Percentiles rank a stretch among this genome's conserved stretches.
phyloP scores from a whole-genome alignment of 2,797 vertebrate species.

The Pachyuromys duprasi region DNA sequence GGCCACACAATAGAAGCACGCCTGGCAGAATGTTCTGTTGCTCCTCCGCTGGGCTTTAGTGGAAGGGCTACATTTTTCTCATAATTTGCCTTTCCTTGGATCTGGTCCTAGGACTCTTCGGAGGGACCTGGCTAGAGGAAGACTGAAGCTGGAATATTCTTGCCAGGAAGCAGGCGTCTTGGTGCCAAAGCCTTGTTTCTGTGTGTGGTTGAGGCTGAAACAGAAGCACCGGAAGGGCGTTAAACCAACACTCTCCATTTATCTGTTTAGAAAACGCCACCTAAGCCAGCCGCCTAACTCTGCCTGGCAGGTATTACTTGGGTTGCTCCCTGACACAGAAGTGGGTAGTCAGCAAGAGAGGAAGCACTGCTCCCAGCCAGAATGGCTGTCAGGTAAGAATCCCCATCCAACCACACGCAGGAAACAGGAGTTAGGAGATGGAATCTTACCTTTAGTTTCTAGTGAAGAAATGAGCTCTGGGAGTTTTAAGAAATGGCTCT shows the following conservation, averaged over 20 bases:
- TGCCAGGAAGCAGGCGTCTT: background rate
- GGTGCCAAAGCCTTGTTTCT: background rate
- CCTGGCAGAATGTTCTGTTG: background rate
- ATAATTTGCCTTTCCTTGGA: background rate
- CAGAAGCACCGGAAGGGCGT: background rate
- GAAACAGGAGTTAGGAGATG: background rate
- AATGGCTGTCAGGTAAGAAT: background rate
- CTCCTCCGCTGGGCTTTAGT: background rate
- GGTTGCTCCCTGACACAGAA: conserved; percentile 16
- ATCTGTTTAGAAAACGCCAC: conserved; percentile 45
- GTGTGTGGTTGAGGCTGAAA: background rate
- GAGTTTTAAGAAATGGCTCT: background rate
- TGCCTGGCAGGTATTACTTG: background rate
- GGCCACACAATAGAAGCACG: too few species aligned
- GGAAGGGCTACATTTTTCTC: background rate
- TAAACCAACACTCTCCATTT: conserved; percentile 65
- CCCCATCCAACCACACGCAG: background rate
- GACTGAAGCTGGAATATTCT: background rate
- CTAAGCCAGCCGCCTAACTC: conserved; percentile 21
- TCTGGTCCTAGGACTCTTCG: background rate
- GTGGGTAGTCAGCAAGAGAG: background rate
- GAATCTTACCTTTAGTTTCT: background rate
- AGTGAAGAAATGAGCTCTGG: background rate
- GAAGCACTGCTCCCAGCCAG: background rate
- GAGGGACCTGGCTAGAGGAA: background rate